A percentile compares a stretch with the other conserved stretches of the same genome.
These are phyloP conservation scores for Entomyzon cyanotis DNA, from an alignment of 2,113 vertebrate genomes.

Conservation along the genomic window DNA sequence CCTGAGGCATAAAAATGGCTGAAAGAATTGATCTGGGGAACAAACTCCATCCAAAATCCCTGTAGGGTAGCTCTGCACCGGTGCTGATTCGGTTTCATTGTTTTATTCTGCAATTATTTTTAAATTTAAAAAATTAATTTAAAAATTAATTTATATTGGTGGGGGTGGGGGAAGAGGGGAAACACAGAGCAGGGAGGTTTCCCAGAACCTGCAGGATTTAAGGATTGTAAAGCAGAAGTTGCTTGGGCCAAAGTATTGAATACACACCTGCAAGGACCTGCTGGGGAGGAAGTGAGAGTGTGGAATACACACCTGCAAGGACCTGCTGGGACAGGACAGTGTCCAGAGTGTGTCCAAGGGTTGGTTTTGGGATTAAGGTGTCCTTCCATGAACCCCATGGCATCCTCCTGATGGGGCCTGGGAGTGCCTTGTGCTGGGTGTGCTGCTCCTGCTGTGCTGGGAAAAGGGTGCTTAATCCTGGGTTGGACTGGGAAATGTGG, in stretches of 20 bases:
- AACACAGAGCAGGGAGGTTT: not conserved
- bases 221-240: not conserved
- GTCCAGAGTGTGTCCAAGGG: not conserved
- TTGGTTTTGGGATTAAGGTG: not conserved
- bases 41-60: not conserved
- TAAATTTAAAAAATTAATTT: too few relatives aligned
- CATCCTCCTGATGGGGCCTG: not conserved
- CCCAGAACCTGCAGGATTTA: not conserved
- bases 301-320: not conserved
- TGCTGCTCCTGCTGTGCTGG: not conserved
- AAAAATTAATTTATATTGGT: too few relatives aligned
- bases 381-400: not conserved
- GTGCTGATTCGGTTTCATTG: not conserved
- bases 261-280: not conserved
- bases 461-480: not conserved
- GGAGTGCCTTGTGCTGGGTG: not conserved
- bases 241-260: not conserved
- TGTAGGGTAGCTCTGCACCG: rapidly evolving
- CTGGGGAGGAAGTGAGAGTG: too few relatives aligned
- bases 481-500: not conserved
- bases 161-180: not conserved
- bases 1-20: not conserved
- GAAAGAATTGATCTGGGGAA: not conserved
- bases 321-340: not conserved
- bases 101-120: not conserved